phyloP scores from a whole-genome alignment of 2,797 vertebrate genomes.

The Helicolenus hilgendorfi region DNA sequence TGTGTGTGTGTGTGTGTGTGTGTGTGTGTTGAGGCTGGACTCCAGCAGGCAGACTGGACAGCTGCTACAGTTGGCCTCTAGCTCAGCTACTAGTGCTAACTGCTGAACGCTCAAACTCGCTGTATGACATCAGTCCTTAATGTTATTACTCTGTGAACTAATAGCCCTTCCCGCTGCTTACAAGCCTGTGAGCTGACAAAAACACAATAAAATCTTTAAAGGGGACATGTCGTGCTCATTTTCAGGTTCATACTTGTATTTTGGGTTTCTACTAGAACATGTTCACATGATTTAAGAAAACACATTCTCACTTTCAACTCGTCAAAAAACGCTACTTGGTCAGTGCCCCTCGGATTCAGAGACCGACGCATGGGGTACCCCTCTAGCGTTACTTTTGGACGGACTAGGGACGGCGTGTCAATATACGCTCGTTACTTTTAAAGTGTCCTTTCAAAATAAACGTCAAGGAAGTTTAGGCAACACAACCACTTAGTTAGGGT shows the following conservation, averaged over 20 bases:
- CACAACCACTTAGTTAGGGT: accelerated
- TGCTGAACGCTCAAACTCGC: background rate
- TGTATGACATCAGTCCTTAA: background rate
- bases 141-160: background rate
- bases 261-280: background rate
- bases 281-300: background rate
- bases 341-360: no score
- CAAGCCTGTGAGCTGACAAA: background rate
- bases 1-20: background rate
- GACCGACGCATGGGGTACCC: accelerated
- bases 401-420: no score
- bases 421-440: accelerated
- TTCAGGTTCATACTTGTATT: background rate
- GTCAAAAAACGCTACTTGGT: accelerated
- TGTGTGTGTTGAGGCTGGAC: background rate
- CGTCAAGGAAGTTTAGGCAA: no score
- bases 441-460: no score
- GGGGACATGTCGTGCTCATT: background rate
- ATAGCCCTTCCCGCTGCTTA: background rate
- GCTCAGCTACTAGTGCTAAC: conserved; percentile 21
- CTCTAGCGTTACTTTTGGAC: no score
- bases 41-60: background rate
- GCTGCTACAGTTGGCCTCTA: conserved; percentile 4
- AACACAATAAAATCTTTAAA: background rate
- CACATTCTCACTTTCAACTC: background rate